Base-by-base conservation (phyloP, 2,113 vertebrate genomes). In the Rhineura floridana region DNA sequence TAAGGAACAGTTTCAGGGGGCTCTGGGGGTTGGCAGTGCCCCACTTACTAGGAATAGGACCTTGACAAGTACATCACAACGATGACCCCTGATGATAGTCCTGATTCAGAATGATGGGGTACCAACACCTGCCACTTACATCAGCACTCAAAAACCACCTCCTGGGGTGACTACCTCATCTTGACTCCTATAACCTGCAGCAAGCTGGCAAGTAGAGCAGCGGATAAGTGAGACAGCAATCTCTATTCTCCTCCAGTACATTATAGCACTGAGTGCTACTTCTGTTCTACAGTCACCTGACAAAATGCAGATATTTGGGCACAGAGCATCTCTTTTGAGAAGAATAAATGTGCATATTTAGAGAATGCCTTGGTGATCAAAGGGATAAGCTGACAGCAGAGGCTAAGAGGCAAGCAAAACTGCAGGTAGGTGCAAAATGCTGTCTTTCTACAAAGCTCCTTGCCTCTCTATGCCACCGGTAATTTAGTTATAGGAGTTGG, bases 241-340 rank as follows among this genome's bases (percentile, higher is more conserved):
- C 62, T 76, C 63, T n/a, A 85, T 80, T 90, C 86, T 78, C 1
- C 28, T 39, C 90, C 76, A 87, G 4, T 0, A 0, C 17, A 11
- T 0, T 0, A 19, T n/a, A 0, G 0, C 81, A 19, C 0, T 65
- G 11, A 73, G 25, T 0, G 30, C 79, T 52, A 62, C 1, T 77
- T 46, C 39, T 0, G 52, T 70, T 63, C 77, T 78, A 17, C 69
- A 15, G 42, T 48, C 3, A 50, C 88, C 67, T 44, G 78, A 59
- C 13, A 0, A 6, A 36, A 73, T 0, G 13, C 70, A 21, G 0
- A 28, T 12, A 44, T 55, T 73, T 86, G 50, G 52, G 6, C 67
- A 63, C 76, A n/a, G 73, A 65, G 21, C 21, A 46, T 0, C 12
- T 63, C 7, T 30, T 77, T 0, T 69, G 72, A 42, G 77, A 75